These are phyloP conservation scores for Maconellicoccus hirsutus DNA, from an alignment of 1,140 invertebrate genomes.

Conservation along the genomic window DNA sequence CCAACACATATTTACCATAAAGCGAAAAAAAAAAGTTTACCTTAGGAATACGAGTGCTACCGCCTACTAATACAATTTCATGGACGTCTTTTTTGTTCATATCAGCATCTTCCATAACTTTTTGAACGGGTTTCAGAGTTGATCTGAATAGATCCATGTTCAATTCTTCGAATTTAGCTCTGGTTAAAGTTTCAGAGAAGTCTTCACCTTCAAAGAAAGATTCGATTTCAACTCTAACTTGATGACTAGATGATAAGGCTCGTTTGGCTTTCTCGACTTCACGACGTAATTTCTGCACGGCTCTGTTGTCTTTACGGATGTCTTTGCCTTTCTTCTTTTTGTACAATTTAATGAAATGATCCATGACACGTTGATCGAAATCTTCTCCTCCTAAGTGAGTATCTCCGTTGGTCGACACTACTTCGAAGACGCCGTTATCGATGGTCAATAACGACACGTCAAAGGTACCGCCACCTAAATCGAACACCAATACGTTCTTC, in stretches of 20 bases:
- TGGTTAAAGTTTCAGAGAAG: constrained; percentile 96
- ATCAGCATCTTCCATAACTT: constrained; percentile 94
- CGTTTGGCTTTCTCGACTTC: constrained; percentile 98
- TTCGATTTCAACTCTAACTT: constrained; percentile 94
- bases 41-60: constrained; percentile 98
- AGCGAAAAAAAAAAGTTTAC: constrained; percentile 34
- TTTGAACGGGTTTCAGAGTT: constrained; percentile 97
- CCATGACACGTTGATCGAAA: constrained; percentile 97
- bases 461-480: constrained; percentile 99
- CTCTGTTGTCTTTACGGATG: constrained; percentile 86
- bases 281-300: constrained; percentile 89
- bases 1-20: no score
- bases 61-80: constrained; percentile 97
- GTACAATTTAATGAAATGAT: constrained; percentile 96
- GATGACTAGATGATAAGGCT: constrained; percentile 86
- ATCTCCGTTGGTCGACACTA: constrained; percentile 95
- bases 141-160: constrained; percentile 99
- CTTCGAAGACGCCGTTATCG: constrained; percentile 89
- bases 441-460: constrained; percentile 98
- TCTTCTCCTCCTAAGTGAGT: constrained; percentile 98
- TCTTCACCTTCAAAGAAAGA: constrained; percentile 98
- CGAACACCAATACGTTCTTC: constrained; percentile 97
- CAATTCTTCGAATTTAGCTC: constrained; percentile 98
- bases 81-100: constrained; percentile 98
- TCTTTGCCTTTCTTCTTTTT: constrained; percentile 99